Base-by-base conservation (phyloP, 1,140 invertebrate genomes). In the Pogonus chalceus region DNA sequence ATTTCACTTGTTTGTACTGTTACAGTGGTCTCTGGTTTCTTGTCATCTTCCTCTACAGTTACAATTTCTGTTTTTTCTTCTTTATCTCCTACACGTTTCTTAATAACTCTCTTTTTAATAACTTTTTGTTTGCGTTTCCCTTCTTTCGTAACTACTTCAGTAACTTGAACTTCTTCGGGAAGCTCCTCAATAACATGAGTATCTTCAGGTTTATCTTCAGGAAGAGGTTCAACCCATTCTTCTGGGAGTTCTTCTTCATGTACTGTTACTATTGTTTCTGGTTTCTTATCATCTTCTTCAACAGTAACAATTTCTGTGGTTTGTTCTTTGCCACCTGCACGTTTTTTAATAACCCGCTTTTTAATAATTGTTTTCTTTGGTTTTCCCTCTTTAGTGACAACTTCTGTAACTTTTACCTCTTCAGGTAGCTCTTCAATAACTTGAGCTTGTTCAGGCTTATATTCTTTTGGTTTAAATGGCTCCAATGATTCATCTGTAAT, bases 61-160 rank as follows among this genome's bases (percentile, higher is more conserved):
- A 59, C 56, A 23, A 59, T 57, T 55, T 69, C 63, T 18, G 55
- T 56, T 10, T 61, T 50, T 52, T 61, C 57, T 53, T 55, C 58
- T 26, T 61, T 62, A 23, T 60, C 56, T 2, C 59, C 60, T 12
- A 54, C 58, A 3, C 68, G 68, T 56, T 37, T 58, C 31, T 37
- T 61, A 56, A 55, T 51, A 51, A 70, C 66, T 7, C 68, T 63
- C 53, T 73, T 74, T 9, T 70, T 74, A 46, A 65, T 67, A 54
- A n/a, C 68, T 67, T 58, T 54, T 57, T 62, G 65, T 31, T 56
- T 35, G 58, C 64, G 54, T 31, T 65, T 61, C 51, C 63, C 59
- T 52, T 60, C 61, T 60, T 63, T 60, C 46, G 54, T 54, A 3
- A 65, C 56, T n/a, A 60, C 57, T 43, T 67, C 60, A 18, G 56